Evolutionary conservation across 2,113 vertebrate genomes (phyloP), one percentile per base, ranked within the genome.

Genomic region (Cinclus mexicanus): DNA sequence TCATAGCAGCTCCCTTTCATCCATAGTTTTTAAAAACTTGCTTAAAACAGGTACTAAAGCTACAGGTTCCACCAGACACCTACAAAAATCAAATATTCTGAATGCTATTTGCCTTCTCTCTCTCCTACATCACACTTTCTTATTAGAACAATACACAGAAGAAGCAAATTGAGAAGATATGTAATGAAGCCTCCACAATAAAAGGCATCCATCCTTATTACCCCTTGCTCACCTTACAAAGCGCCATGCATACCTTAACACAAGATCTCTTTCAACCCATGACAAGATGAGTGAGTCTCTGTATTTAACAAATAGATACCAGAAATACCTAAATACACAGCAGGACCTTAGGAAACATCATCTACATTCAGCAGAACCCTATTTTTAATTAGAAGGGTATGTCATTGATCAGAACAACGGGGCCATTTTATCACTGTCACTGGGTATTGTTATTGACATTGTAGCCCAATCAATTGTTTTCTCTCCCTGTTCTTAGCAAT

Each of bases 401-500:
- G 9, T 68, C 87, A 96, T 59, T 85, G 94, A 91, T 93, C 78
- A 60, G 78, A 85, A 68, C 72, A 84, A 87, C 0, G 0, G 60
- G 46, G 26, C 41, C 61, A 65, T 96, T 96, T 93, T 85, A 76
- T 95, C 78, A 79, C 78, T 85, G 85, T 72, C 92, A 72, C 78
- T 84, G 88, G 53, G 53, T 89, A 93, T 56, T 76, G 92, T 83
- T 96, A 93, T 69, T 93, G 96, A 90, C 90, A 85, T 39, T 60
- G 85, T 1, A 81, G 74, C 21, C 90, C 49, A 56, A 91, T 95
- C 87, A 95, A 92, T 94, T 80, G 81, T 71, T 76, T 93, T 87
- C 67, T 69, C 78, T 87, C 52, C 49, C 79, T 59, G 20, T 85
- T 94, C 90, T 79, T 49, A 68, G 57, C 78, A 87, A 83, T 49